These are phyloP conservation scores for Neocloeon triangulifer DNA, from an alignment of 1,140 invertebrate genomes.

Conservation along the genomic window DNA sequence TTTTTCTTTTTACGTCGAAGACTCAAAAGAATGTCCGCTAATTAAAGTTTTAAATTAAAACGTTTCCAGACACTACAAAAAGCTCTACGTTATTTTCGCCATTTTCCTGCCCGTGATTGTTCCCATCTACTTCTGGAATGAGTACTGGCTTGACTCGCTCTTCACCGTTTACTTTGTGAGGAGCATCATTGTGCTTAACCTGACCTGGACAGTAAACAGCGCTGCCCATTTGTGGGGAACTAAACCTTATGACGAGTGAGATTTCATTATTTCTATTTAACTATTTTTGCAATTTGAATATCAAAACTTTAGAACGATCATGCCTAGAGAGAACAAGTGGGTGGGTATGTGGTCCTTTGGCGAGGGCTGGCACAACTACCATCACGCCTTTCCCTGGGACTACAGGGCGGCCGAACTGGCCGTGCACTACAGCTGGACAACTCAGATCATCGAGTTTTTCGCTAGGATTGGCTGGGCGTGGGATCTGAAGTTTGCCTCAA, in stretches of 20 bases:
- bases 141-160: slow-evolving; percentile 26
- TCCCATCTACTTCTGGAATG: slow-evolving; percentile 46
- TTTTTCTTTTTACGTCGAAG: no score
- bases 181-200: slow-evolving; percentile 43
- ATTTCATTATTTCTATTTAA: not conserved
- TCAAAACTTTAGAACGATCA: slow-evolving; percentile 18
- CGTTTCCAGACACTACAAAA: slow-evolving; percentile 38
- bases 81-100: slow-evolving; percentile 34
- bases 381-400: slow-evolving; percentile 78
- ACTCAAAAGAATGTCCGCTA: no score
- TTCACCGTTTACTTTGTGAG: slow-evolving; percentile 34
- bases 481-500: slow-evolving; percentile 32
- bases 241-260: slow-evolving; percentile 17
- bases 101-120: slow-evolving; percentile 45
- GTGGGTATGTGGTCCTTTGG: slow-evolving; percentile 20
- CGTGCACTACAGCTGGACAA: slow-evolving; percentile 52
- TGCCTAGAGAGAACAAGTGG: slow-evolving; percentile 26
- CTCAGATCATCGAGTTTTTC: slow-evolving; percentile 57
- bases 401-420: slow-evolving; percentile 56
- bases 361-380: slow-evolving; percentile 72
- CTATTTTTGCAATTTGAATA: slow-evolving; percentile 5
- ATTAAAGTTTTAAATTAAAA: no score
- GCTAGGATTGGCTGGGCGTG: slow-evolving; percentile 50
- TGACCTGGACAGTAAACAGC: slow-evolving; percentile 76
- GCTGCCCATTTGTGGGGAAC: slow-evolving; percentile 55